These are phyloP conservation scores for Atta colombica DNA, from an alignment of 1,140 invertebrate species.

Conservation along the genomic window DNA sequence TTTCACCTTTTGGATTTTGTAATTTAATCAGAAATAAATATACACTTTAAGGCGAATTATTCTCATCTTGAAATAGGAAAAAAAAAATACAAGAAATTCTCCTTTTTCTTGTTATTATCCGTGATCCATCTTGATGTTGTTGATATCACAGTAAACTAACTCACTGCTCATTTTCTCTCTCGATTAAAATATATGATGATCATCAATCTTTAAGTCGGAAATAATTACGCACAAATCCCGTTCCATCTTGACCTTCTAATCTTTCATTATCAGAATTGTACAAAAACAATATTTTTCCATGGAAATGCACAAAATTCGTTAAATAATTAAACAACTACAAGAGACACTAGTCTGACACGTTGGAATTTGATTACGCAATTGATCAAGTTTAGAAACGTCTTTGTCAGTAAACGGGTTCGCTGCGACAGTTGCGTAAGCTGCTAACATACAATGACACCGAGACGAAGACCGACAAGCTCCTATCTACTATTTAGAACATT, in stretches of 20 bases:
- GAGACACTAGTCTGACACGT: neutral
- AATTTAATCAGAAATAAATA: conserved; percentile 16
- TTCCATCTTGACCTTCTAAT: conserved; percentile 14
- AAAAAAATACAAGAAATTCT: neutral
- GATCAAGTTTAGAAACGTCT: conserved; percentile 29
- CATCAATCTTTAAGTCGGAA: neutral
- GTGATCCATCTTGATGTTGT: neutral
- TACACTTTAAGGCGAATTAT: no score
- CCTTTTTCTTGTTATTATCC: neutral
- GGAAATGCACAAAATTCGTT: conserved; percentile 1
- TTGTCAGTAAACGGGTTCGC: conserved; percentile 4
- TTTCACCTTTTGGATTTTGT: conserved; percentile 4
- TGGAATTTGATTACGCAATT: conserved; percentile 39
- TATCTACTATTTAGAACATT: neutral
- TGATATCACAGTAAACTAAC: neutral
- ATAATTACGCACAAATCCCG: neutral
- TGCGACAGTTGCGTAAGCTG: conserved; percentile 30
- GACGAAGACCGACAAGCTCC: neutral
- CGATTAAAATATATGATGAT: neutral
- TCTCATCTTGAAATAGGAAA: neutral
- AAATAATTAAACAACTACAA: neutral
- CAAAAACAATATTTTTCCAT: neutral
- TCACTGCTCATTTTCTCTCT: neutral
- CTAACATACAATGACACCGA: conserved; percentile 5
- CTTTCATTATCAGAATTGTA: neutral